phyloP scores from a whole-genome alignment of 2,797 vertebrate genomes.

The Rousettus madagascariensis region DNA sequence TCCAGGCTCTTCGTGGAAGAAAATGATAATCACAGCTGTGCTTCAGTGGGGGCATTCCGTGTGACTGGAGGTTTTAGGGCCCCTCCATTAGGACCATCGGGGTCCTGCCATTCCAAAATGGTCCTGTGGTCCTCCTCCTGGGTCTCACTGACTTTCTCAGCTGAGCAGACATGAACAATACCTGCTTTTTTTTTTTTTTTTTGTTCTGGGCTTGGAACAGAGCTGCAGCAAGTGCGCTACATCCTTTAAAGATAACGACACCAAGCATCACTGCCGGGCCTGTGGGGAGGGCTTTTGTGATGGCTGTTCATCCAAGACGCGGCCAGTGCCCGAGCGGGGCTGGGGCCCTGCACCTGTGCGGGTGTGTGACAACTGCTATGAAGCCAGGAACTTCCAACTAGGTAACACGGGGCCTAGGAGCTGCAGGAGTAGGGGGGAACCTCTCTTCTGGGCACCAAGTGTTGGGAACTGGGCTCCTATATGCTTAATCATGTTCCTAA shows the following conservation, averaged over 20 bases:
- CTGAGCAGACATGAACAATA: neutral
- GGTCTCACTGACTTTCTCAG: neutral
- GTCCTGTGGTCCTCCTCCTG: neutral
- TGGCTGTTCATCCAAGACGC: constrained; percentile 93
- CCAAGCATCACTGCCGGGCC: constrained; percentile 97
- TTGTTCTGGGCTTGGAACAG: constrained; percentile 83
- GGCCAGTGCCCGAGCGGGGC: constrained; percentile 96
- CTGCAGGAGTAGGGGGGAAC: neutral
- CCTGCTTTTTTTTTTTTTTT: constrained; percentile 27
- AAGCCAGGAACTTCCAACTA: constrained; percentile 85
- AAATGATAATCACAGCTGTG: neutral
- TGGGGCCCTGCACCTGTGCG: constrained; percentile 96
- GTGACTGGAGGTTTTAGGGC: neutral
- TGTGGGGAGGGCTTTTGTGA: constrained; percentile 98
- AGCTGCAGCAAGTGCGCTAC: constrained; percentile 93
- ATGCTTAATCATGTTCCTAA: neutral
- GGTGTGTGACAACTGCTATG: constrained; percentile 95
- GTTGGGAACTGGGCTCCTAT: neutral
- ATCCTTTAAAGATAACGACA: constrained; percentile 94
- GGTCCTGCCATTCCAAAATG: neutral
- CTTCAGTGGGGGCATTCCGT: neutral
- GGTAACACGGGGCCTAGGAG: constrained; percentile 80
- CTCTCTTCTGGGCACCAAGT: neutral
- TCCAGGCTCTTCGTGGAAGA: neutral
- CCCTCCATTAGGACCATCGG: neutral